Conservation (phyloP, 64 coral and sea anemone genomes). For the Platygyra sinensis region DNA sequence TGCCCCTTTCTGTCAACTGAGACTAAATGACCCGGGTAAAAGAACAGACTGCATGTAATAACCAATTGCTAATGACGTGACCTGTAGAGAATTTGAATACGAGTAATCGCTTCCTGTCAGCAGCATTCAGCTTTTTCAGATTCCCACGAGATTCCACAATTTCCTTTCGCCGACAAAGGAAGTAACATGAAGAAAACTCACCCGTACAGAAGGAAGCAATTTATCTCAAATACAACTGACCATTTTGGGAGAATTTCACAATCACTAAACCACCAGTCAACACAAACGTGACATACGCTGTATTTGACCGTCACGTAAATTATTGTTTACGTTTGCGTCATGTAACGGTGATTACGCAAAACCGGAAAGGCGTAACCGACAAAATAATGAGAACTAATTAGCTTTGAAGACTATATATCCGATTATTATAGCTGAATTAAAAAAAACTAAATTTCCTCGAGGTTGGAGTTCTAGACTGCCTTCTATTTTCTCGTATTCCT, state of each 20-base stretch:
- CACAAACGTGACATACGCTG: background rate
- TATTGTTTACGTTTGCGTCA: background rate
- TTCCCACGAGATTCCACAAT: background rate
- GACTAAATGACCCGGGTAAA: too few relatives aligned
- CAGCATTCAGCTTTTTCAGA: background rate
- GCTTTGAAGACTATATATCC: too few relatives aligned
- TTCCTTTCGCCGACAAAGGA: background rate
- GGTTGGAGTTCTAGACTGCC: too few relatives aligned
- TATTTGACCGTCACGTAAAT: background rate
- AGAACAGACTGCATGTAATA: too few relatives aligned
- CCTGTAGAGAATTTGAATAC: background rate
- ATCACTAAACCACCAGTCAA: background rate
- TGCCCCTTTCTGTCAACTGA: background rate
- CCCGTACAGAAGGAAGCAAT: background rate
- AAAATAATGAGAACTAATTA: too few relatives aligned
- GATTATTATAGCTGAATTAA: too few relatives aligned
- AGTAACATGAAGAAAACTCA: too few relatives aligned
- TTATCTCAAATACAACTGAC: background rate
- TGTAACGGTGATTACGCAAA: background rate
- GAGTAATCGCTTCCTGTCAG: conserved; percentile 10
- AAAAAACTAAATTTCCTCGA: too few relatives aligned
- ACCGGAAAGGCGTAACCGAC: background rate
- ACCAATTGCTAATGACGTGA: background rate
- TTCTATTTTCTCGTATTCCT: too few relatives aligned
- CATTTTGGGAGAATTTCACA: background rate